Conservation (phyloP, 2,113 vertebrate genomes). For the Amblyornis subalaris region DNA sequence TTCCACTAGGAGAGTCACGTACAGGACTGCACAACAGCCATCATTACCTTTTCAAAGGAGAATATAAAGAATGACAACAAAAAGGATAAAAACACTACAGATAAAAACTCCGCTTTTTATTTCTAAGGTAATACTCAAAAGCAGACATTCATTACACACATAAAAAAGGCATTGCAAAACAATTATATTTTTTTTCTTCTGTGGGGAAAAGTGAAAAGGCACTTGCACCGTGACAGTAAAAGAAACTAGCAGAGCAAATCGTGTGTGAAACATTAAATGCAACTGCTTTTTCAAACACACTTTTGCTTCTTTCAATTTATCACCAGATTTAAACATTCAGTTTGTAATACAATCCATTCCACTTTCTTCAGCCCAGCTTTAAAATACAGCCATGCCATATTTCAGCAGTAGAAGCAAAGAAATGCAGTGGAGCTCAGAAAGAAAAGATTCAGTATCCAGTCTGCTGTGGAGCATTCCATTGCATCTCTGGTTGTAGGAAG, state of each 20-base stretch:
- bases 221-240: slow-evolving; percentile 13
- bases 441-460: background rate
- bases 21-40: background rate
- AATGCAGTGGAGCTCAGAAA: background rate
- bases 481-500: background rate
- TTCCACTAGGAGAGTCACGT: background rate
- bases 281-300: background rate
- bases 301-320: slow-evolving; percentile 40
- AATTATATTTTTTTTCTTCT: background rate
- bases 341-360: slow-evolving; percentile 26
- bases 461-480: background rate
- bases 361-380: slow-evolving; percentile 14
- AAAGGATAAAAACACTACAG: background rate
- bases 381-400: background rate
- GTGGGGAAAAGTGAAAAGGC: background rate
- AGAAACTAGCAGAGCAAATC: slow-evolving; percentile 1
- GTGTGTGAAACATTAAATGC: background rate
- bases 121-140: background rate
- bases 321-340: slow-evolving; percentile 13
- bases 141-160: slow-evolving; percentile 7
- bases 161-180: background rate
- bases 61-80: background rate
- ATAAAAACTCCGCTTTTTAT: background rate
- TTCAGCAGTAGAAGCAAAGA: background rate
- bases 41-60: background rate